Evolutionary conservation across 2,888 invertebrate genomes (phyloP).

Genomic region (Amphipyra berbera): DNA sequence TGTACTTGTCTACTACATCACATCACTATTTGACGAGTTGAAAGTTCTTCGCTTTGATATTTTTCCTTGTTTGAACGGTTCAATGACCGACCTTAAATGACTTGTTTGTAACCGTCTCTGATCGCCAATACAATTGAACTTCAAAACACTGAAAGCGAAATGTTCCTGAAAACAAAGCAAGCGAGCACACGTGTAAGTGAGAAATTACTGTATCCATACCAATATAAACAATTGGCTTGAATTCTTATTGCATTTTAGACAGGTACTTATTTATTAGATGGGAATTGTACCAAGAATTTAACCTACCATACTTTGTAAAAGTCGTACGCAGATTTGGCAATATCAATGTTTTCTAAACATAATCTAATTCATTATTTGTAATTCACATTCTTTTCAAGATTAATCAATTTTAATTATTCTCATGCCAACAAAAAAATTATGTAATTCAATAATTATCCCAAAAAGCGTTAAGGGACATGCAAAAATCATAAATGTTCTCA

Average conservation of each 20-base stretch:
- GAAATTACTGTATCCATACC: conserved; percentile 20
- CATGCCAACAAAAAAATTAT: no score
- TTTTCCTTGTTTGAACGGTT: conserved; percentile 24
- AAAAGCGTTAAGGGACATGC: background rate
- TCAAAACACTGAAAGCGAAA: conserved; percentile 30
- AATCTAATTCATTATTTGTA: no score
- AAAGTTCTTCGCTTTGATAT: conserved; percentile 5
- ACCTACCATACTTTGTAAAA: no score
- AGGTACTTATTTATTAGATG: conserved; percentile 23
- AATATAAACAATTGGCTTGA: no score
- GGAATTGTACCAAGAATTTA: background rate
- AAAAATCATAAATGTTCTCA: conserved; percentile 14
- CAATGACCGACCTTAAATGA: conserved; percentile 42
- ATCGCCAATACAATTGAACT: conserved; percentile 12
- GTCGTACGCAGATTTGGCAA: no score
- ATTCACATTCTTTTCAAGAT: no score
- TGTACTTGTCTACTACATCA: background rate
- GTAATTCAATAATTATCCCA: no score
- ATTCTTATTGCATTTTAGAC: conserved; percentile 4
- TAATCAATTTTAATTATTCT: no score
- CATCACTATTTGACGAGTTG: background rate
- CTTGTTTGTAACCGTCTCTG: conserved; percentile 14
- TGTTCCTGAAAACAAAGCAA: conserved; percentile 17
- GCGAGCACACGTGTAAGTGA: conserved; percentile 27
- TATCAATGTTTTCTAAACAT: no score